These are phyloP conservation scores for Alces alces DNA, from an alignment of 2,113 vertebrate genomes.

Conservation along the genomic window DNA sequence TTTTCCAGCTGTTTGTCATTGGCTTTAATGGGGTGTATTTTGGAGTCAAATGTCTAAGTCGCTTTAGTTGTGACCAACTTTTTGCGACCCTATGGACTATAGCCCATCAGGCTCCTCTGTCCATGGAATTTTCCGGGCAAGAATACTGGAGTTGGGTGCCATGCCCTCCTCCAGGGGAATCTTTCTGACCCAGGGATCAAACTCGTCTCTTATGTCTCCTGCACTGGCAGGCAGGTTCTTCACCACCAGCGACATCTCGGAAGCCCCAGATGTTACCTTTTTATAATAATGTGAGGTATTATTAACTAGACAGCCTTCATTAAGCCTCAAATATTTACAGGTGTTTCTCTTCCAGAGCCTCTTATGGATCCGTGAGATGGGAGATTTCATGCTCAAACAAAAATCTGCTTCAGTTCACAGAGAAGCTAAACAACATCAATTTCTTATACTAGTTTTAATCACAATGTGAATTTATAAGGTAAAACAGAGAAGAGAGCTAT, in stretches of 20 bases:
- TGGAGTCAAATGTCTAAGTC: not conserved
- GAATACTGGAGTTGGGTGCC: not conserved
- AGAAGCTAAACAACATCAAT: constrained; percentile 22
- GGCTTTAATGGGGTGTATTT: not conserved
- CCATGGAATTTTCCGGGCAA: not conserved
- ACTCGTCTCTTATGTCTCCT: not conserved
- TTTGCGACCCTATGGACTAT: not conserved
- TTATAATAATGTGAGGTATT: not conserved
- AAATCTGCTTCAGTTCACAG: constrained; percentile 26
- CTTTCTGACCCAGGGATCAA: not conserved
- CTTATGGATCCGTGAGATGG: not conserved
- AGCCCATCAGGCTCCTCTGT: not conserved
- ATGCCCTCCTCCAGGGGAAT: not conserved
- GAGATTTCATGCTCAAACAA: not conserved
- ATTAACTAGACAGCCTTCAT: not conserved
- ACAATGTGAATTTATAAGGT: not conserved
- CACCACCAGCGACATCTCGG: not conserved
- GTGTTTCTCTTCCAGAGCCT: not conserved
- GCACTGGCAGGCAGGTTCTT: not conserved
- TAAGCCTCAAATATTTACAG: not conserved
- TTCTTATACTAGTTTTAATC: constrained; percentile 27
- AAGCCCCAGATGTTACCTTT: not conserved
- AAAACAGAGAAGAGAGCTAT: not conserved
- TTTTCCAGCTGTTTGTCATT: not conserved
- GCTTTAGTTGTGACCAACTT: not conserved